Conservation (phyloP, 2,113 vertebrate species). For the Globicephala melas region DNA sequence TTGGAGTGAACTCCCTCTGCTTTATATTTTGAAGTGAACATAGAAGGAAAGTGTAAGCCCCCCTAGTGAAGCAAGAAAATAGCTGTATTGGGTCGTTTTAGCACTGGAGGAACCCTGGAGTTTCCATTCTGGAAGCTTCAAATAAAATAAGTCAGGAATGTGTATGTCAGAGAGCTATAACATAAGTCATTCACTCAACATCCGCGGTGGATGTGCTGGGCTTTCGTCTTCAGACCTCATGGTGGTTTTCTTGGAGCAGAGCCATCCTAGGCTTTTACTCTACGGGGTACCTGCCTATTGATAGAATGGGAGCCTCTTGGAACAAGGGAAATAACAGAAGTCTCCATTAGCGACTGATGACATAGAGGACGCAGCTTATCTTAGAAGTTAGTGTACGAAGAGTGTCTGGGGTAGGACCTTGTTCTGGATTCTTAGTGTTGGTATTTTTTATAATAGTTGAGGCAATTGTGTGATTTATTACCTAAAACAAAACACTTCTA, state of each 20-base stretch:
- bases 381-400: not conserved
- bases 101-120: not conserved
- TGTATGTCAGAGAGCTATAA: not conserved
- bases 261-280: not conserved
- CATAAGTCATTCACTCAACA: fast-evolving
- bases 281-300: fast-evolving
- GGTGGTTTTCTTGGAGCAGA: not conserved
- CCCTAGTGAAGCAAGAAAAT: not conserved
- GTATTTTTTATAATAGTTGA: not conserved
- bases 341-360: fast-evolving
- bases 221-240: not conserved
- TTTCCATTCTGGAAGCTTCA: not conserved
- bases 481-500: not conserved
- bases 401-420: not conserved
- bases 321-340: not conserved
- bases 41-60: not conserved
- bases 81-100: not conserved
- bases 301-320: not conserved
- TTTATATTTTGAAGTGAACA: not conserved
- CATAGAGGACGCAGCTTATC: fast-evolving
- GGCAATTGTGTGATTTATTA: not conserved
- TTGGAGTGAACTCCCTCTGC: not conserved
- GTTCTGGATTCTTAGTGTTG: not conserved
- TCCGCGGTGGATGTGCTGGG: fast-evolving
- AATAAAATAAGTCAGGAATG: not conserved